These are phyloP conservation scores for Tipula helvola DNA, from an alignment of 2,888 invertebrate genomes.

Conservation along the genomic window DNA sequence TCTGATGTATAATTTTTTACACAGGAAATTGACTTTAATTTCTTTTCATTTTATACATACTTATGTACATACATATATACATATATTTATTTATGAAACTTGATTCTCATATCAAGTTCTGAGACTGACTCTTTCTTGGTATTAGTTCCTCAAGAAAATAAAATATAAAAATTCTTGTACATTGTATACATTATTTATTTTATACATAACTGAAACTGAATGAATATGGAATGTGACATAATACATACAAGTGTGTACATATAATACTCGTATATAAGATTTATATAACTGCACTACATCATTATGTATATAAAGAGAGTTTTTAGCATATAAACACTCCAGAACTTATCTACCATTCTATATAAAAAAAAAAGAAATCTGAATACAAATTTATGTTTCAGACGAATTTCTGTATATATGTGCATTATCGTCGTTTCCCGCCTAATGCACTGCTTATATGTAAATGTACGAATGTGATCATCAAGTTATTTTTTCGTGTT, in stretches of 20 bases:
- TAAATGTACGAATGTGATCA: not conserved
- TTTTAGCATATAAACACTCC: not conserved
- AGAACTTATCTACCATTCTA: not conserved
- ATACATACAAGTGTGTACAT: not conserved
- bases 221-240: slow-evolving; percentile 4
- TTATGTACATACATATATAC: not conserved
- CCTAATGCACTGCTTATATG: not conserved
- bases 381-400: not conserved
- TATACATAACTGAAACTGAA: not conserved
- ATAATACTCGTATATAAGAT: not conserved
- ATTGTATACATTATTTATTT: not conserved
- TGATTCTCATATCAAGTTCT: slow-evolving; percentile 4
- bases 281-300: not conserved
- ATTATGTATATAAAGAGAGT: not conserved
- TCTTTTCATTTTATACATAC: not conserved
- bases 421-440: not conserved
- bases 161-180: not conserved
- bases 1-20: not conserved
- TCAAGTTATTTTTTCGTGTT: not conserved
- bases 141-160: not conserved
- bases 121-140: not conserved
- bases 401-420: not conserved
- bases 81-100: not conserved
- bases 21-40: slow-evolving; percentile 4
- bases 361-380: not conserved